Conservation (phyloP, 2,113 vertebrate genomes). For the Neotragus pygmaeus region DNA sequence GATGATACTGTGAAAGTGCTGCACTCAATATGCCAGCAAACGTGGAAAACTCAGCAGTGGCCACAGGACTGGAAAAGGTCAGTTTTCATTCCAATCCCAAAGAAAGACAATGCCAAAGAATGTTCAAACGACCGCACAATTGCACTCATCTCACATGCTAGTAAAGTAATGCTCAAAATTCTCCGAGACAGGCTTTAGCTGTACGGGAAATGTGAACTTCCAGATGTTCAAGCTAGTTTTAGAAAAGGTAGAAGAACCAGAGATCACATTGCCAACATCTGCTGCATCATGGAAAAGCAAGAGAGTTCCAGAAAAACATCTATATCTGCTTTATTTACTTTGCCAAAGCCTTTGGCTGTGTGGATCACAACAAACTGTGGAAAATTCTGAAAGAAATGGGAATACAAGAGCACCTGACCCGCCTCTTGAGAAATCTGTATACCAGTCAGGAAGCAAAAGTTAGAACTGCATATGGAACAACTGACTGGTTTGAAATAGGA, state of each 20-base stretch:
- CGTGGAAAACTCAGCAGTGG: too few species aligned
- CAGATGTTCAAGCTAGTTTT: neutral
- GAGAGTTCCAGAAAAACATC: neutral
- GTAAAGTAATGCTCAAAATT: neutral
- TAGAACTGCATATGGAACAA: neutral
- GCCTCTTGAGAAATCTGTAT: neutral
- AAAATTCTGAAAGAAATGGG: neutral
- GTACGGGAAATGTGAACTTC: accelerated
- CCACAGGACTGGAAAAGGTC: too few species aligned
- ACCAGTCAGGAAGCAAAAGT: neutral
- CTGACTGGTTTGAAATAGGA: neutral
- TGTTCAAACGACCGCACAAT: too few species aligned
- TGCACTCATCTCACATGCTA: too few species aligned
- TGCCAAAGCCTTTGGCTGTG: neutral
- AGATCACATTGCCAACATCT: neutral
- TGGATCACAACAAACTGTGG: neutral
- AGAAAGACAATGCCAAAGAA: too few species aligned
- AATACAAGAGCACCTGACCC: neutral
- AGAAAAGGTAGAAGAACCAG: neutral
- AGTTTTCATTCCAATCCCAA: too few species aligned
- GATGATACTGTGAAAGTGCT: too few species aligned
- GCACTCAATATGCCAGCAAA: too few species aligned
- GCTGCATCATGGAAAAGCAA: neutral
- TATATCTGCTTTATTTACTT: neutral
- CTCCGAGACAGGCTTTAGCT: neutral